Base-by-base conservation (phyloP, 2,888 invertebrate genomes). In the Brachyptera putata region DNA sequence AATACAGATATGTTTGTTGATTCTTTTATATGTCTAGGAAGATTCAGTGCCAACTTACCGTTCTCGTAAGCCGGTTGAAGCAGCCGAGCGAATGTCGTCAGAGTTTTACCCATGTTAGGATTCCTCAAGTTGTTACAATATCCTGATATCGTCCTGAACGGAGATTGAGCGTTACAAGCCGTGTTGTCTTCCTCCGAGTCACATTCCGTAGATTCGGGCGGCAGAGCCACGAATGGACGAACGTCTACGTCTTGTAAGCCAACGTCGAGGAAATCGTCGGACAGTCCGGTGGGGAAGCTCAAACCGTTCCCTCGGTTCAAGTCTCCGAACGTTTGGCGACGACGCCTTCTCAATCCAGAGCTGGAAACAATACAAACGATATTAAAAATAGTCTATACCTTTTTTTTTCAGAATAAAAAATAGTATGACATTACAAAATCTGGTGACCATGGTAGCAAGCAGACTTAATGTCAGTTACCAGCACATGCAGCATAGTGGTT, bases 61-160 rank as follows among this genome's bases (percentile, higher is more conserved):
- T 95, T 93, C 75, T 93, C 91, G 73, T 95, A 95, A 59, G 85
- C 86, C 1, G 93, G 88, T 0, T 93, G 91, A 62, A 95, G 71
- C 61, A 95, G 76, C 66, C 95, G 83, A 1, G 90, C 87, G 70
- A 95, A 93, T 0, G 90, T 89, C 0, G 91, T 89, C 69, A 94
- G 77, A 68, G 91, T 87, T 71, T 91, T 89, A 16, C 92, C 95
- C 69, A 89, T 82, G 60, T 81, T 83, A 0, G 93, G 91, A 70
- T 91, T 89, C 30, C 88, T 81, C 55, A 94, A 73, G 71, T 95
- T 95, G 70, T 95, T 95, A 71, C 95, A 95, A 68, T 89, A 87
- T 0, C 94, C 94, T 0, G 89, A 87, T 62, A 87, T 82, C 0
- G 87, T 84, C 67, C 91, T 79, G 64, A 70, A 74, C 5, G 70